Percentiles rank a stretch among this genome's conserved stretches.
Conservation (phyloP, 2,888 invertebrate genomes). For the Agonopterix subpropinquella region DNA sequence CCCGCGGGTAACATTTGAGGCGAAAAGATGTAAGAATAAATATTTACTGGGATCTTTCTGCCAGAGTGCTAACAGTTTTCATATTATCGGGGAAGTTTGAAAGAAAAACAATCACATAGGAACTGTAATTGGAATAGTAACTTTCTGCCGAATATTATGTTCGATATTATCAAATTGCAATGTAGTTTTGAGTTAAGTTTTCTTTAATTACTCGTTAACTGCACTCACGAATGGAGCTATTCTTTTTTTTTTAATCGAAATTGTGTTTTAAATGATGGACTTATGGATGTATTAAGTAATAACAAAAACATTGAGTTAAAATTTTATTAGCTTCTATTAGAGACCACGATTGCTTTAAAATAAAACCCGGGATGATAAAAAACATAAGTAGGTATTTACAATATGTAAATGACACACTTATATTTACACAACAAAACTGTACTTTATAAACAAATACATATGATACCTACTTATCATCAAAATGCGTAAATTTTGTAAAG, state of each 20-base stretch:
- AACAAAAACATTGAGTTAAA: slow-evolving; percentile 11
- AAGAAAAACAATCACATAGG: neutral
- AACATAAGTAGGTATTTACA: slow-evolving; percentile 34
- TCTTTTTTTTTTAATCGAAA: too few relatives aligned
- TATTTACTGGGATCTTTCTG: neutral
- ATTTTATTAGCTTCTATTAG: slow-evolving; percentile 59
- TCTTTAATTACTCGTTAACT: too few relatives aligned
- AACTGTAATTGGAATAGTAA: neutral
- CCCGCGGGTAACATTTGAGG: neutral
- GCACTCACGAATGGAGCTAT: too few relatives aligned
- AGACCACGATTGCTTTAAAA: slow-evolving; percentile 34
- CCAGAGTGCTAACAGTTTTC: too few relatives aligned
- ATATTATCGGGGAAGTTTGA: too few relatives aligned
- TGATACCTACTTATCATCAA: neutral
- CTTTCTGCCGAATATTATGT: too few relatives aligned
- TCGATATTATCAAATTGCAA: too few relatives aligned
- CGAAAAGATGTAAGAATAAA: neutral
- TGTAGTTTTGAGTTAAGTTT: too few relatives aligned
- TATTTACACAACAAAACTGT: neutral
- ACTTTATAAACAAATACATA: neutral
- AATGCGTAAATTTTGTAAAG: slow-evolving; percentile 4
- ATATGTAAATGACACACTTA: slow-evolving; percentile 10
- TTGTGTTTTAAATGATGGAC: too few relatives aligned
- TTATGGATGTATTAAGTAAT: too few relatives aligned
- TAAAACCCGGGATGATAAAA: slow-evolving; percentile 19